These are phyloP conservation scores for Glandiceps talaboti DNA, from an alignment of 53 echinoderm and acorn worm genomes.

Conservation along the genomic window DNA sequence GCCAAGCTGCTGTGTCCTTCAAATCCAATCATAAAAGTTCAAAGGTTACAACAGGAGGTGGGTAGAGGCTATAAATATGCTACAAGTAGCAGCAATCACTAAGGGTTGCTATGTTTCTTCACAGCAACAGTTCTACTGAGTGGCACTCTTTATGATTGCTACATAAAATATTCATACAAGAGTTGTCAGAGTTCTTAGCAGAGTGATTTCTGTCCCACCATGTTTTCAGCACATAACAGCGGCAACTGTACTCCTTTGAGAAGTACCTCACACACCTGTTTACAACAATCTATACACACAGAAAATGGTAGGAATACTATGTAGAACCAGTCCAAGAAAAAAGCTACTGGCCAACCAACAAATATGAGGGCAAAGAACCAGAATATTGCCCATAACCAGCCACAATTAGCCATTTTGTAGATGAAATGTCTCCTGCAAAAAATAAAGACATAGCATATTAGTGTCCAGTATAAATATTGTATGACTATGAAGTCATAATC, in stretches of 20 bases:
- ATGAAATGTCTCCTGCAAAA: not conserved
- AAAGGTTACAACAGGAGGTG: not conserved
- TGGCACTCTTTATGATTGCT: no score
- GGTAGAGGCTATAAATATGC: not conserved
- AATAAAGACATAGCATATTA: no score
- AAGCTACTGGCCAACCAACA: conserved; percentile 93
- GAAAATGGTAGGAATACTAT: conserved; percentile 69
- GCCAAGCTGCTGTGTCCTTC: no score
- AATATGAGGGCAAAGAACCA: conserved; percentile 82
- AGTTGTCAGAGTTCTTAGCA: no score
- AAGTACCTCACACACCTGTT: conserved; percentile 74
- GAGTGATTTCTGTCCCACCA: conserved; percentile 75
- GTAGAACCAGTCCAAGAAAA: conserved; percentile 81
- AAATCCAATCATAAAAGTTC: no score
- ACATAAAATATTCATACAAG: no score
- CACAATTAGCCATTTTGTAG: conserved; percentile 33
- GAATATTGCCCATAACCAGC: conserved; percentile 74
- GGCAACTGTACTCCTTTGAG: conserved; percentile 82
- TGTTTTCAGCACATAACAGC: conserved; percentile 63
- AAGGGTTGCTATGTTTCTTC: no score
- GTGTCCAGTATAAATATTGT: no score
- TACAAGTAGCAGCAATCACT: not conserved
- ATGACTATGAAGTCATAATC: no score
- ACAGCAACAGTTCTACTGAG: no score
- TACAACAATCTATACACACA: conserved; percentile 83